Conservation (phyloP, 2,797 vertebrate species). For the Huso huso region DNA sequence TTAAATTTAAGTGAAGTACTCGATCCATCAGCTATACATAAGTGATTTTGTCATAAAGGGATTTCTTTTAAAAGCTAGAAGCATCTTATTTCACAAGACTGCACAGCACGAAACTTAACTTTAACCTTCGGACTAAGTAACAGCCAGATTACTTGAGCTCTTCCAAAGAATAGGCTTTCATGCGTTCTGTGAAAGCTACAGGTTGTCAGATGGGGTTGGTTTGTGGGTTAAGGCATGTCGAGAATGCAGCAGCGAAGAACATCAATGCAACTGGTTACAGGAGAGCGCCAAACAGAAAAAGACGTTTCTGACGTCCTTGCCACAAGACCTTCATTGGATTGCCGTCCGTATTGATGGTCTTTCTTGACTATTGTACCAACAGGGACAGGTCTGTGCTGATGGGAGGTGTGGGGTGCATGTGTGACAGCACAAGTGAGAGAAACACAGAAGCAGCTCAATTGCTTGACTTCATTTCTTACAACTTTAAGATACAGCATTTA, state of each 20-base stretch:
- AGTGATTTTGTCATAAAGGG: constrained; percentile 47
- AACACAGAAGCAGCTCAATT: no score
- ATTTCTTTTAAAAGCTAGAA: constrained; percentile 44
- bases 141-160: constrained; percentile 4
- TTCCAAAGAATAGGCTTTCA: constrained; percentile 5
- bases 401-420: no score
- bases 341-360: not conserved
- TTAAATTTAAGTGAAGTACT: constrained; percentile 39
- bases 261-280: not conserved
- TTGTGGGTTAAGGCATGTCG: not conserved
- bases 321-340: not conserved
- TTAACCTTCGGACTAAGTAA: constrained; percentile 7
- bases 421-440: no score
- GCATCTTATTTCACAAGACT: constrained; percentile 46
- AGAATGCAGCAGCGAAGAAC: not conserved
- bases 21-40: constrained; percentile 39
- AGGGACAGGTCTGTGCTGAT: no score
- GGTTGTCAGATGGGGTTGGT: not conserved
- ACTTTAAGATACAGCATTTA: no score
- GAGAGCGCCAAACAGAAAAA: not conserved
- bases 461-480: no score
- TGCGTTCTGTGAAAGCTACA: constrained; percentile 8
- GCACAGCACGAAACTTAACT: constrained; percentile 31
- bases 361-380: not conserved
- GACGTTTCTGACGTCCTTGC: not conserved